Evolutionary conservation across 2,113 vertebrate genomes (phyloP).

Genomic region (Mohoua ochrocephala): DNA sequence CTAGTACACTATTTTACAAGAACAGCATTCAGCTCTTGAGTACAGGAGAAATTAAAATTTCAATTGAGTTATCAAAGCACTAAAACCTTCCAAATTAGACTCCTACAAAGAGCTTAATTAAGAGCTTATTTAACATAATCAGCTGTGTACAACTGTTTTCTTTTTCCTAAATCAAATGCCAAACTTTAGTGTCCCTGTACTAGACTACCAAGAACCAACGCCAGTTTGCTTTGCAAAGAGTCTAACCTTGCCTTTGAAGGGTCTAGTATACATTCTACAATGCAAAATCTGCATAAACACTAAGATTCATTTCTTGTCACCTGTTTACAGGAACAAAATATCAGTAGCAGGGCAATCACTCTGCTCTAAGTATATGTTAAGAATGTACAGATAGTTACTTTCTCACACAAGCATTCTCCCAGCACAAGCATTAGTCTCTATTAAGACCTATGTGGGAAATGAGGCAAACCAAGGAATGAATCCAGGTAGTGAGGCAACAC

Average conservation of each 20-base stretch:
- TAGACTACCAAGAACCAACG: constrained; percentile 61
- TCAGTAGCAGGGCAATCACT: constrained; percentile 47
- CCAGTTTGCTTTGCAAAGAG: constrained; percentile 67
- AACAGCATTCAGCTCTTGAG: constrained; percentile 59
- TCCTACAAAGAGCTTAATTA: constrained; percentile 32
- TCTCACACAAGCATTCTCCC: constrained; percentile 52
- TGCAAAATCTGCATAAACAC: constrained; percentile 66
- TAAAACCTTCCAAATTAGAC: constrained; percentile 47
- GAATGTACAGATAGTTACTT: constrained; percentile 39
- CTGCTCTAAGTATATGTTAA: constrained; percentile 35
- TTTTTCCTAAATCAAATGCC: constrained; percentile 4
- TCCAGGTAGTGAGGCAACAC: constrained; percentile 63
- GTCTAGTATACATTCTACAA: constrained; percentile 65
- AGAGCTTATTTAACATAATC: constrained; percentile 43
- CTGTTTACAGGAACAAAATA: constrained; percentile 63
- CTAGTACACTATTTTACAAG: constrained; percentile 48
- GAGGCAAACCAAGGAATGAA: constrained; percentile 59
- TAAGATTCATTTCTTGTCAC: constrained; percentile 60
- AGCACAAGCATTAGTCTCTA: constrained; percentile 46
- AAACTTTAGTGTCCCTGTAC: constrained; percentile 53
- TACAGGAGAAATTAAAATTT: constrained; percentile 47
- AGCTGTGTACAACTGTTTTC: not conserved
- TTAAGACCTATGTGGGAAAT: constrained; percentile 61
- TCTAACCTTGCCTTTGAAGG: constrained; percentile 64
- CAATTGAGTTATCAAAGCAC: constrained; percentile 36